Evolutionary conservation across 2,888 invertebrate species (phyloP), one percentile per base, ranked within the genome.

Genomic region (Lepetodrilus schrolli): DNA sequence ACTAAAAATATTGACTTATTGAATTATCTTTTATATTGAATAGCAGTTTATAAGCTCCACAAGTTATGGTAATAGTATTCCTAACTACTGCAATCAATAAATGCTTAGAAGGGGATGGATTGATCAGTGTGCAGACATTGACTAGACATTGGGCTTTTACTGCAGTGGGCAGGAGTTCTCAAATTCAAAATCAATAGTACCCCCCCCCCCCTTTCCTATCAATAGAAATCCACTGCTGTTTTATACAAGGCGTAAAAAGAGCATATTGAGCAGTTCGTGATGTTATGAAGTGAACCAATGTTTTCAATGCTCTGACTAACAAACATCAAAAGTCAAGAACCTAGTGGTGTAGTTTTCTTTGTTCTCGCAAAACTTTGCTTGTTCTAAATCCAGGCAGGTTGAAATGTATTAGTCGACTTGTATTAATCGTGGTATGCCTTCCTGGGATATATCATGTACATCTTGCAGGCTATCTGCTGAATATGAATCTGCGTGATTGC

Each of bases 131-230:
- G 48, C 1, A 1, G 48, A 4, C 21, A 21, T 48, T n/a, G 58
- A 30, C 58, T 58, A 58, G 58, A 58, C 58, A 23, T n/a, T n/a
- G n/a, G 8, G 58, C n/a, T 58, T 58, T 58, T 58, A 30, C 30
- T n/a, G 26, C 34, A 58, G 34, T 30, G 26, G 10, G 7, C n/a
- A 58, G 34, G 30, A 23, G 58, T 23, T 58, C 34, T 13, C 23
- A 48, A 48, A 58, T 26, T 30, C 30, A 58, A 30, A 30, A 58
- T 58, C 58, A 58, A 58, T 58, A 58, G 26, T 17, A 2, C 3
- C 34, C 30, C 34, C n/a, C n/a, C n/a, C n/a, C n/a, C n/a, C n/a
- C n/a, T n/a, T n/a, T n/a, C n/a, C n/a, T n/a, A n/a, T n/a, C n/a
- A n/a, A n/a, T n/a, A n/a, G n/a, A n/a, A n/a, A n/a, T n/a, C n/a